phyloP scores from a whole-genome alignment of 2,797 vertebrate species.

The Sebastes glaucus region DNA sequence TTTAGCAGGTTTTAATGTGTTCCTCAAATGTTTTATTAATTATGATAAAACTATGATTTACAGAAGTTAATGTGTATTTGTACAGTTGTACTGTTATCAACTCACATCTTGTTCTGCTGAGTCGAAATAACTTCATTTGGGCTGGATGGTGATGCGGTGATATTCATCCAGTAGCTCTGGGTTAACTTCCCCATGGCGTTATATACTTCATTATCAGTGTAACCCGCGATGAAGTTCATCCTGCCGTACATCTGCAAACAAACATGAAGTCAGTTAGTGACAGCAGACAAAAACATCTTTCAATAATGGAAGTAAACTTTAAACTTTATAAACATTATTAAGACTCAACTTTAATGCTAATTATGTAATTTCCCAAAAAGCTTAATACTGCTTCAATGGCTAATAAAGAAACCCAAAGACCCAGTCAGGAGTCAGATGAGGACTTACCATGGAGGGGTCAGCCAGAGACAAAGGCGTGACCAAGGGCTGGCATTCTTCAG shows the following conservation, averaged over 20 bases:
- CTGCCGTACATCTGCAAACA: slow-evolving; percentile 13
- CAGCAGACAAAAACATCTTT: not conserved
- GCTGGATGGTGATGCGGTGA: rapidly evolving
- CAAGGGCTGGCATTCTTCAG: slow-evolving; percentile 33
- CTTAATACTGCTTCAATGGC: not conserved
- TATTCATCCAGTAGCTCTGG: not conserved
- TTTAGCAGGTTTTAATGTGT: no score
- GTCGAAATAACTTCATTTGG: rapidly evolving
- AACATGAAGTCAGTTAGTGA: not conserved
- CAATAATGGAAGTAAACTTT: no score
- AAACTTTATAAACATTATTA: no score
- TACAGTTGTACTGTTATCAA: not conserved
- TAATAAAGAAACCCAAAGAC: not conserved
- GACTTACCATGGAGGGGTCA: slow-evolving; percentile 9
- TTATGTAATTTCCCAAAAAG: not conserved
- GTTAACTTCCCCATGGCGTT: not conserved
- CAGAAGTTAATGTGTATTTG: not conserved
- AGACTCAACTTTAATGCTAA: no score
- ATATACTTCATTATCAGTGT: not conserved
- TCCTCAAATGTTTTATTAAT: no score
- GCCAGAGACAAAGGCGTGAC: not conserved
- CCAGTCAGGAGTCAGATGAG: not conserved
- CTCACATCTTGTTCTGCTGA: slow-evolving; percentile 41
- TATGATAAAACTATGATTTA: not conserved
- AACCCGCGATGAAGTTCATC: not conserved